These are phyloP conservation scores for Pogonocichla stellata DNA, from an alignment of 2,113 vertebrate species.

Conservation along the genomic window DNA sequence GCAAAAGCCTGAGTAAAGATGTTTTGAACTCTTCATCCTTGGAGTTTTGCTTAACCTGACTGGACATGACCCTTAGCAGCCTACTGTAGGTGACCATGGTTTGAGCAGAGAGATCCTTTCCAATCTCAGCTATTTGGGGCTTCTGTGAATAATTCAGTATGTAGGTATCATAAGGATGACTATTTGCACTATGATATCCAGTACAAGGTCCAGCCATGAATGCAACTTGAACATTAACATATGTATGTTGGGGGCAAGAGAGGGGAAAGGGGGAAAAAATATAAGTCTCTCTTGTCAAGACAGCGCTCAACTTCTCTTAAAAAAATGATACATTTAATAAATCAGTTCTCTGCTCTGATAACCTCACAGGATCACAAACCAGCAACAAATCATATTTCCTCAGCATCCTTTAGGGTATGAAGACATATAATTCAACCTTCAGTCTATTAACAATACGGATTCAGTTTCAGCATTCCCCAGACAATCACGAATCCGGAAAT, in stretches of 20 bases:
- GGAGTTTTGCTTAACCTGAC: neutral
- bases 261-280: rapidly evolving
- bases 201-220: neutral
- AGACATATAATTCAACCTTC: neutral
- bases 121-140: neutral
- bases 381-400: neutral
- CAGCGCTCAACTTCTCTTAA: neutral
- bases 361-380: neutral
- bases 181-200: neutral
- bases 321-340: neutral
- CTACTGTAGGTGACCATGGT: neutral
- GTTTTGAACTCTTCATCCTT: neutral
- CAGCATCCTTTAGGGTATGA: neutral
- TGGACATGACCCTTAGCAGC: neutral
- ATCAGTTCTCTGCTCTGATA: neutral
- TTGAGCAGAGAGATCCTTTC: neutral
- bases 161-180: neutral
- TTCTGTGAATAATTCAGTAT: neutral
- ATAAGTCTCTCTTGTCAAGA: neutral
- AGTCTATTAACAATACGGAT: neutral
- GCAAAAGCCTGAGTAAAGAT: neutral
- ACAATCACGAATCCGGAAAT: neutral
- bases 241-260: rapidly evolving
- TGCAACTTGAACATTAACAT: neutral
- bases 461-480: neutral